phyloP scores from a whole-genome alignment of 2,113 vertebrate genomes.

The Sula dactylatra region DNA sequence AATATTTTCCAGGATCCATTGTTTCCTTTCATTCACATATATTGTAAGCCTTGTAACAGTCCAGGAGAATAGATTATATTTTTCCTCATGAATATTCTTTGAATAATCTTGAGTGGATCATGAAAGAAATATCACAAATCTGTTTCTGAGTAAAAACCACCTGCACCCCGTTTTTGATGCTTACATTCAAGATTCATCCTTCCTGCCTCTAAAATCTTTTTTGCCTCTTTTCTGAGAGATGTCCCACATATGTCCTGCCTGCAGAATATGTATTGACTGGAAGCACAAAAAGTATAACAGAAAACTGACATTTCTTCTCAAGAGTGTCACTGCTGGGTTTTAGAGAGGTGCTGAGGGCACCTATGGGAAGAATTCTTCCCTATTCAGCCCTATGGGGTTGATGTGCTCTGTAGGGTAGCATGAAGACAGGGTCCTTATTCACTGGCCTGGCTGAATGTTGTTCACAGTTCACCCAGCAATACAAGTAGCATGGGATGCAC shows the following conservation, averaged over 20 bases:
- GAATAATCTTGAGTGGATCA: not conserved
- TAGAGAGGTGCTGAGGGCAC: not conserved
- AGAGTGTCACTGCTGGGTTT: not conserved
- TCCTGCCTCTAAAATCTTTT: not conserved
- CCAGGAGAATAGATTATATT: not conserved
- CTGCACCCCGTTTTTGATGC: not conserved
- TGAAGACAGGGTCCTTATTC: not conserved
- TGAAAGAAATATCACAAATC: not conserved
- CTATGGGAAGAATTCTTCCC: too few species aligned
- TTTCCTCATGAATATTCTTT: not conserved
- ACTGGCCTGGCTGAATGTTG: not conserved
- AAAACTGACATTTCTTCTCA: not conserved
- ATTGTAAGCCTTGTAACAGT: not conserved
- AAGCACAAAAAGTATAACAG: not conserved
- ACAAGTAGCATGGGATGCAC: not conserved
- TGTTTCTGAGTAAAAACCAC: not conserved
- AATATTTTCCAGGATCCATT: not conserved
- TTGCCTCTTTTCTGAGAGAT: not conserved
- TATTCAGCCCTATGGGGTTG: too few species aligned
- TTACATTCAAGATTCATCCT: not conserved
- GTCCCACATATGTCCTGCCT: rapidly evolving
- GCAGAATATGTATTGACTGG: not conserved
- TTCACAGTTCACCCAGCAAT: not conserved
- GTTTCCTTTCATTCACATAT: not conserved
- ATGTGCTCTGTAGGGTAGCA: not conserved